Base-by-base conservation (phyloP, 2,888 invertebrate genomes). In the Drosophila robusta region DNA sequence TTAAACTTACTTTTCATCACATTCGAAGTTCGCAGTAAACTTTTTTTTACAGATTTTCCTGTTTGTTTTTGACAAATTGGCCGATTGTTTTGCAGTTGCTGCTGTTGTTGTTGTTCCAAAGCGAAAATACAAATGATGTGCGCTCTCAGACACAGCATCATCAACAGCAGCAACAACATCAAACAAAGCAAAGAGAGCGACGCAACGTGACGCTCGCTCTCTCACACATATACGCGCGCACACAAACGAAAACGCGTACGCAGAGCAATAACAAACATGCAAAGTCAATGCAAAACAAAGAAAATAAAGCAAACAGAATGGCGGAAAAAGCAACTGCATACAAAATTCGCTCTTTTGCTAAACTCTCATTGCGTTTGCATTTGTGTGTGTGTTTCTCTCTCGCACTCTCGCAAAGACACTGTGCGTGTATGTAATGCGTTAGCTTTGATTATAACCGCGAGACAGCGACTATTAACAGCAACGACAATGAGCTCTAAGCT, bases 381-480 rank as follows among this genome's bases (percentile, higher is more conserved):
- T 26, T 29, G 42, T 55, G 46, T 26, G 0, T 24, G 8, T 45
- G 47, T 26, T 18, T 34, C 44, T 47, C 52, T 68, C 55, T 45
- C 39, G 29, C 24, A 3, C 26, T 45, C 58, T 9, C 26, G 34
- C 45, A 44, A 29, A 29, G 29, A 29, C 34, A 34, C 11, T 45
- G 32, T 18, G 55, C 32, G 46, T 56, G 55, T 74, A 80, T 83
- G 65, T 80, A 83, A 64, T 80, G 84, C 84, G 66, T 74, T 68
- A 57, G 73, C 77, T 80, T 64, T 80, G 80, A 80, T 74, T 80
- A 58, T 50, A 58, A 67, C 67, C 70, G 64, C 70, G 52, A 69
- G 62, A 76, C 58, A 46, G 38, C 24, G 24, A 38, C 36, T 41
- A 49, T 50, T 38, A 50, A 41, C 51, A 52, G 41, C 44, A 54